Evolutionary conservation across 2,888 invertebrate species (phyloP).

Genomic region (Synergus laeviventris): DNA sequence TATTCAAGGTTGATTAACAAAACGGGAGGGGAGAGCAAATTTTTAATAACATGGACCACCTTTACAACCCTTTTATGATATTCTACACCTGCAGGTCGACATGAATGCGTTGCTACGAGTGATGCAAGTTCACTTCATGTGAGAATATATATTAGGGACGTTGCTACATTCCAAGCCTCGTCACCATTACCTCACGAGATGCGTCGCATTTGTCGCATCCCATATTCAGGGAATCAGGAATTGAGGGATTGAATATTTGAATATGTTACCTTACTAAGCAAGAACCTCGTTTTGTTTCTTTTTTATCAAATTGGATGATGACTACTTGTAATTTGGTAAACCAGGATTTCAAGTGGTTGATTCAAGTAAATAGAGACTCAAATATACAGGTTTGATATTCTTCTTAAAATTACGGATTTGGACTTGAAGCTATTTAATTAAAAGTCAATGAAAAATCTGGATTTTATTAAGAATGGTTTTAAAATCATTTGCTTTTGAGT

Average conservation of each 20-base stretch:
- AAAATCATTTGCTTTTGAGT: too few species aligned
- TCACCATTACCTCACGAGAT: conserved; percentile 16
- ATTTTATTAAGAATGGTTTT: too few species aligned
- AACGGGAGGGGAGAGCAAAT: not conserved
- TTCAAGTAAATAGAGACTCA: not conserved
- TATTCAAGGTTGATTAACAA: not conserved
- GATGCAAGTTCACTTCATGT: conserved; percentile 2
- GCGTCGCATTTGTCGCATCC: conserved; percentile 9
- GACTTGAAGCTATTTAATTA: not conserved
- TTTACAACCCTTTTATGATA: conserved; percentile 37
- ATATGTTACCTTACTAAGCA: conserved; percentile 11
- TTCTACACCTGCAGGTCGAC: conserved; percentile 23
- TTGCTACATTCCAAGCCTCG: conserved; percentile 23
- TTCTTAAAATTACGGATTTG: too few species aligned
- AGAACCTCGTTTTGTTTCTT: not conserved
- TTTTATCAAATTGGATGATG: not conserved
- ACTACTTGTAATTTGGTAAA: not conserved
- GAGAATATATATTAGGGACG: conserved; percentile 22
- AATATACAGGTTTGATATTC: too few species aligned
- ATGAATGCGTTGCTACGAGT: not conserved
- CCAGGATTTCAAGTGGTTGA: not conserved
- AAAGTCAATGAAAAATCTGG: not conserved
- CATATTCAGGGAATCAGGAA: conserved; percentile 17
- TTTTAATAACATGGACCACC: conserved; percentile 71
- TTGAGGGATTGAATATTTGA: not conserved